Evolutionary conservation across 2,113 vertebrate genomes (phyloP).

Genomic region (Leucopsar rothschildi): DNA sequence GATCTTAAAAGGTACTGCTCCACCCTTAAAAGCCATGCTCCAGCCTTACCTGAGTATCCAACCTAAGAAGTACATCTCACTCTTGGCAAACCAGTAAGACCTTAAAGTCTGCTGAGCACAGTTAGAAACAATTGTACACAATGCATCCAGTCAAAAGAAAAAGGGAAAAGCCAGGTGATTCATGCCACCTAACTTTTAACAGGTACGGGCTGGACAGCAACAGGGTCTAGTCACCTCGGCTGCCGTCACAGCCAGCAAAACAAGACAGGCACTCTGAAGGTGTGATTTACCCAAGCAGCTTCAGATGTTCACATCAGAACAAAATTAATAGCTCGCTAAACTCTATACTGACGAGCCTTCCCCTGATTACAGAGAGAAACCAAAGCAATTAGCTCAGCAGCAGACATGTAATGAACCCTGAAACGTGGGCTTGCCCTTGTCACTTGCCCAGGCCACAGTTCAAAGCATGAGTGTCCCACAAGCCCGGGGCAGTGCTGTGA

Average conservation of each 20-base stretch:
- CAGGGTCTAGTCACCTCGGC: not conserved
- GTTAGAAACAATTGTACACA: not conserved
- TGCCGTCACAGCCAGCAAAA: not conserved
- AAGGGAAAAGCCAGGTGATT: not conserved
- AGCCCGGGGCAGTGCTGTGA: not conserved
- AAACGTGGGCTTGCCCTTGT: not conserved
- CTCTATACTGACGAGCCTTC: not conserved
- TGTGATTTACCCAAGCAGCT: not conserved
- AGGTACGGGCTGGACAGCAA: not conserved
- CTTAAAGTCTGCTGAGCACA: not conserved
- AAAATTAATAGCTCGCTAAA: constrained; percentile 20
- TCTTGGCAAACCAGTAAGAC: not conserved
- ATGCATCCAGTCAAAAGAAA: not conserved
- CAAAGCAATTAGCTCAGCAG: not conserved
- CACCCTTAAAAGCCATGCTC: not conserved
- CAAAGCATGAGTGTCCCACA: not conserved
- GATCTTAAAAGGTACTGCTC: not conserved
- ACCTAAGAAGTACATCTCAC: not conserved
- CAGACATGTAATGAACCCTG: not conserved
- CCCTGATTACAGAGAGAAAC: constrained; percentile 4
- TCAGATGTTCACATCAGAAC: not conserved
- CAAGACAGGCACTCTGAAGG: not conserved
- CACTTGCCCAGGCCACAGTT: not conserved
- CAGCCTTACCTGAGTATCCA: not conserved
- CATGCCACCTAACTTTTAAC: not conserved